Evolutionary conservation across 2,113 vertebrate species (phyloP), one percentile per base, ranked within the genome.

Genomic region (Calyptommatus sinebrachiatus): DNA sequence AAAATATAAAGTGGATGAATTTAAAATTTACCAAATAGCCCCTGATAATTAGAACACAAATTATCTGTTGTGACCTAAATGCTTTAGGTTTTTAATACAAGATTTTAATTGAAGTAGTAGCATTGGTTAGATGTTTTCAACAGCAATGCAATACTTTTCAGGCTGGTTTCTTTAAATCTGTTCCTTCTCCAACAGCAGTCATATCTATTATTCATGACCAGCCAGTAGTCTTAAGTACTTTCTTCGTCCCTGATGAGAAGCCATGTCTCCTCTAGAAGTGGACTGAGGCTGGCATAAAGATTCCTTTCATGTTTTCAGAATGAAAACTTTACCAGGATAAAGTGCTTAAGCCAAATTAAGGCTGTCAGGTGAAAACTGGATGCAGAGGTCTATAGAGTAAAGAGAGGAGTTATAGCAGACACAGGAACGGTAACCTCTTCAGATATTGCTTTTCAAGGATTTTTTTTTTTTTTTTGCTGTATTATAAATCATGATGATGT

Each of bases 171-270:
- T 81, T 69, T 73, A 80, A 77, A 71, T 35, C 11, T n/a, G 28
- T 66, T 76, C 81, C 5, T 84, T 57, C 57, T 76, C 73, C 16
- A 86, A 48, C 71, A 83, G 63, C 41, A 78, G 46, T 67, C 24
- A 11, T 18, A 73, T 78, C 57, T 31, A 41, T 87, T 82, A 84
- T 78, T 79, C 67, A 61, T 82, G 77, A 48, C 45, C 60, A 82
- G 41, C 41, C 35, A 71, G 18, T 53, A 84, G 26, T 53, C 4
- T n/a, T 78, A 18, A 81, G 57, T 63, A 71, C 18, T 81, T 79
- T 31, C 78, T 76, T 21, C 84, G 67, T 65, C 63, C 73, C 57
- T 50, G 50, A 7, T 71, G 78, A 84, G 63, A 88, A 86, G 61
- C 16, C 66, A 61, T 70, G 46, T 26, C 46, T 82, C 1, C 0